Evolutionary conservation across 2,888 invertebrate genomes (phyloP), one percentile per base, ranked within the genome.

Genomic region (Harpalus rufipes): DNA sequence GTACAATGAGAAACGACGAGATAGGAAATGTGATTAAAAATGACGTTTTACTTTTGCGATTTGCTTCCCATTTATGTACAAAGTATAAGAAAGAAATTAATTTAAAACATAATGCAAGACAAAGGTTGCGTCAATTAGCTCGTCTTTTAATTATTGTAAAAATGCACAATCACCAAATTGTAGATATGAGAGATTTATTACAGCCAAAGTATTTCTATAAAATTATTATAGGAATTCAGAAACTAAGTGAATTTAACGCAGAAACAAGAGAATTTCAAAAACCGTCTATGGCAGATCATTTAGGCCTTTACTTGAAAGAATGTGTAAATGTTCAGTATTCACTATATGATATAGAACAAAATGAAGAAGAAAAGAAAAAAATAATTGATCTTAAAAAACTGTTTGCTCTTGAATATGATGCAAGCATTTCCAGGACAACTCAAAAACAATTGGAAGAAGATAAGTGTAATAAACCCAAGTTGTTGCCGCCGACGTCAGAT

Each of bases 231-330:
- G 76, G 51, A 44, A 16, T 76, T n/a, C 76, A 76, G 14, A 76
- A n/a, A 41, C 7, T 76, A 7, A 51, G 76, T 18, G 12, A 44
- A 76, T 51, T 51, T 32, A 76, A 76, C 10, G 7, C 14, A 12
- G 5, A 76, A 12, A 76, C 76, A 10, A 51, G 76, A 16, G 18
- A 76, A 76, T 76, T 18, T 51, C 14, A 51, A 18, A 76, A 18
- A 51, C 76, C 76, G 0, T 41, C 76, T 0, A 44, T 76, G 56
- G 76, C 76, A 16, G 32, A 44, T 44, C 76, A 76, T 44, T 16
- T 76, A 16, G 76, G 76, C n/a, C 51, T 76, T 18, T 76, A 76
- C 12, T 51, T 76, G 5, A 76, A 76, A 76, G 51, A 76, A 44
- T 68, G 76, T 76, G 5, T 41, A 10, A 72, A 72, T 72, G 16